Base-by-base conservation (phyloP, 2,888 invertebrate species). In the Acronicta aceris region DNA sequence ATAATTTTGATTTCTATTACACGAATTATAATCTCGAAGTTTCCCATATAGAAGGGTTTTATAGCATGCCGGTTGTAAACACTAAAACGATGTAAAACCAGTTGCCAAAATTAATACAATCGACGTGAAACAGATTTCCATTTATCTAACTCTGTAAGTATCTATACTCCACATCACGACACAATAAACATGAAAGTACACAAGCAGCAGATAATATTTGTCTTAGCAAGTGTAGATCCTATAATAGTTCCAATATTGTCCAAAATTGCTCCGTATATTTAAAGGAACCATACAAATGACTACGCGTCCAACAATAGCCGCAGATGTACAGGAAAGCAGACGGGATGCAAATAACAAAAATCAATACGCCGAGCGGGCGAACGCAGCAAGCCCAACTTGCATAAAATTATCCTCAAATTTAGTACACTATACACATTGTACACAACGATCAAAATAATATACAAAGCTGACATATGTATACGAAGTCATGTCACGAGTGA, bases 291-390 rank as follows among this genome's bases (percentile, higher is more conserved):
- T 74, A 79, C 84, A 88, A 89, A 88, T 86, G 84, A 85, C 84
- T 85, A 86, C 84, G 81, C 83, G 81, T 85, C 86, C 84, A 89
- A 93, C 91, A 93, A 93, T 92, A 90, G 91, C 88, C 84, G 81
- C 88, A 86, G 87, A 90, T 90, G 84, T 87, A 89, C 84, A 83
- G 86, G 84, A 82, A 86, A 85, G 88, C 91, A 93, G 93, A 92
- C 92, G 87, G 87, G 92, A 92, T 92, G 93, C 91, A 94, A 93
- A 94, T 94, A 94, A 92, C 92, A 89, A 93, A 93, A 94, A 94
- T 94, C 94, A 89, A 94, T 94, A 94, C 88, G 72, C 69, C 75
- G 83, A 87, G 84, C 87, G 87, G 81, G 82, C 81, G 87, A 87
- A 87, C 87, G 87, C 86, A 85, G 84, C 81, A 83, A 80, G 81